Percentiles rank a stretch among this genome's conserved stretches.
Conservation (phyloP, 2,797 vertebrate genomes). For the Nothura maculosa region DNA sequence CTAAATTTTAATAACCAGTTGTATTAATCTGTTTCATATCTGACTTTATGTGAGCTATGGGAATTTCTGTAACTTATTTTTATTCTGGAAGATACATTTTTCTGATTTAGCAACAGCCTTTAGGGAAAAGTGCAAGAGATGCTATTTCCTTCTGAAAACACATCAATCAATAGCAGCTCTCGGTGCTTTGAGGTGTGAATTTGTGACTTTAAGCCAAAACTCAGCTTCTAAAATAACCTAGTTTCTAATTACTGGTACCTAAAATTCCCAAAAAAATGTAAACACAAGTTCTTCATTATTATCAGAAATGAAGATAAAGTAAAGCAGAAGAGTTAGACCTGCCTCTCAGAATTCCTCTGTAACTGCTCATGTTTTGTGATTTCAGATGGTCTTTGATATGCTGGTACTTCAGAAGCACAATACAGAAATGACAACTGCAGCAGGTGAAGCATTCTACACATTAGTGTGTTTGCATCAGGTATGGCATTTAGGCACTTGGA, state of each 20-base stretch:
- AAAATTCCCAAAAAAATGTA: background rate
- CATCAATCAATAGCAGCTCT: background rate
- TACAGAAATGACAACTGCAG: slow-evolving; percentile 97
- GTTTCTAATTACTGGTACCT: background rate
- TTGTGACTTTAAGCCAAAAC: background rate
- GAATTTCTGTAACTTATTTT: background rate
- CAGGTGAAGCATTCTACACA: slow-evolving; percentile 97
- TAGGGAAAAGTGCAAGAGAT: background rate
- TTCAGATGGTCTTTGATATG: slow-evolving; percentile 99
- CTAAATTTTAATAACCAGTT: background rate
- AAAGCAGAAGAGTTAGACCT: background rate
- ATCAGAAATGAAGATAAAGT: background rate
- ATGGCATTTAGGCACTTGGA: slow-evolving; percentile 42
- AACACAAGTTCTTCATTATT: background rate
- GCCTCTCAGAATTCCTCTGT: background rate
- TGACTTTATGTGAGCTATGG: background rate
- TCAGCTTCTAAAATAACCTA: background rate
- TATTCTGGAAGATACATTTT: slow-evolving; percentile 20
- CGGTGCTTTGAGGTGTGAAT: background rate
- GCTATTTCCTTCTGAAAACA: background rate
- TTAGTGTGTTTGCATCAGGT: slow-evolving; percentile 99
- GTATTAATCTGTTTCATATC: background rate
- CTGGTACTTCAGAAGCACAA: slow-evolving; percentile 98
- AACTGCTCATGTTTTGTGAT: slow-evolving; percentile 34
- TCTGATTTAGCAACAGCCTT: background rate